Conservation (phyloP, 2,888 invertebrate species). For the Gisinianus flammeolus region DNA sequence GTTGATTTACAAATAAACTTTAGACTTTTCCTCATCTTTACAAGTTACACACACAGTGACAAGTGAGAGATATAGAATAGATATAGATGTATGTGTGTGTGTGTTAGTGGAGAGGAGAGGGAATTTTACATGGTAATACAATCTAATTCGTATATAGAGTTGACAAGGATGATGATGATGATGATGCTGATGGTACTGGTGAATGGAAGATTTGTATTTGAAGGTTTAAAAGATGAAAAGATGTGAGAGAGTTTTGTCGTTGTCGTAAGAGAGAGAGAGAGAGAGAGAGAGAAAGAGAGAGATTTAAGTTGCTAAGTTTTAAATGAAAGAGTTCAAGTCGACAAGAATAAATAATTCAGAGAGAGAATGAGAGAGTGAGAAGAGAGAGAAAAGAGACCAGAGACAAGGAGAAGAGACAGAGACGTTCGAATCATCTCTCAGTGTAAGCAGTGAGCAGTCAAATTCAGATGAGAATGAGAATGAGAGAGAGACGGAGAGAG, state of each 20-base stretch:
- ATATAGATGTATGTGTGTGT: too few species aligned
- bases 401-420: not conserved
- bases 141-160: too few species aligned
- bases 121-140: too few species aligned
- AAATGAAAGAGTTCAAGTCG: conserved; percentile 17
- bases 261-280: not conserved
- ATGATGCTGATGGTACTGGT: not conserved
- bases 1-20: too few species aligned
- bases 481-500: not conserved
- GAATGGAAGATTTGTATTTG: not conserved
- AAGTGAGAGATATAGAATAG: too few species aligned
- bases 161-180: conserved; percentile 5
- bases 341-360: conserved; percentile 11
- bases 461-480: not conserved
- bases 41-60: too few species aligned
- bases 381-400: too few species aligned
- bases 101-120: not conserved
- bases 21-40: too few species aligned
- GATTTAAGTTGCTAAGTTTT: not conserved
- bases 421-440: not conserved
- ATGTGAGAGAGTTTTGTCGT: not conserved
- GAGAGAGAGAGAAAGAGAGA: not conserved
- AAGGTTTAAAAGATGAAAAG: not conserved
- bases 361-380: too few species aligned
- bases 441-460: not conserved